These are phyloP conservation scores for Diachasma alloeum DNA, from an alignment of 1,140 invertebrate species.

Conservation along the genomic window DNA sequence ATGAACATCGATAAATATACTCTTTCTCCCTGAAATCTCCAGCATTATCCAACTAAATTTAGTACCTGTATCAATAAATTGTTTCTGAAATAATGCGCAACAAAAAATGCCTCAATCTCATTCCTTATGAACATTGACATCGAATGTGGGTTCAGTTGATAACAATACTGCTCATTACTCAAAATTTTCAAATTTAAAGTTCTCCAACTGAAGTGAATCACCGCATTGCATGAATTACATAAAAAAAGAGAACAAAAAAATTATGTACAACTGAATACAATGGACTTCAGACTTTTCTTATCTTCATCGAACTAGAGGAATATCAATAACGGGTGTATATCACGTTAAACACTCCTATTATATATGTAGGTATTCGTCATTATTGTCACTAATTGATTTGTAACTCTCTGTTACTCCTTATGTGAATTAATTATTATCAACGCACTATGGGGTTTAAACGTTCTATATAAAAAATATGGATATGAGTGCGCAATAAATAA, in stretches of 20 bases:
- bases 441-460: background rate
- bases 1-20: background rate
- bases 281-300: background rate
- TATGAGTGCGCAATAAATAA: constrained; percentile 6
- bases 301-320: background rate
- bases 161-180: background rate
- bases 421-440: background rate
- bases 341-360: background rate
- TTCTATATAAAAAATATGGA: background rate
- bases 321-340: background rate
- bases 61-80: background rate
- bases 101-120: background rate
- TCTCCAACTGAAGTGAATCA: background rate
- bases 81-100: background rate
- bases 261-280: background rate
- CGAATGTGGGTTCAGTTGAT: background rate
- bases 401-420: background rate
- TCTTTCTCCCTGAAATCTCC: background rate
- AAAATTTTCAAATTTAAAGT: background rate
- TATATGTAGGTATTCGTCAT: background rate
- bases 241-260: background rate
- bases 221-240: background rate
- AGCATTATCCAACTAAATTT: background rate
- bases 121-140: too few relatives aligned
- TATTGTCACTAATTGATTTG: background rate